Conservation (phyloP, 2,888 invertebrate species). For the Ennomos quercinarius region DNA sequence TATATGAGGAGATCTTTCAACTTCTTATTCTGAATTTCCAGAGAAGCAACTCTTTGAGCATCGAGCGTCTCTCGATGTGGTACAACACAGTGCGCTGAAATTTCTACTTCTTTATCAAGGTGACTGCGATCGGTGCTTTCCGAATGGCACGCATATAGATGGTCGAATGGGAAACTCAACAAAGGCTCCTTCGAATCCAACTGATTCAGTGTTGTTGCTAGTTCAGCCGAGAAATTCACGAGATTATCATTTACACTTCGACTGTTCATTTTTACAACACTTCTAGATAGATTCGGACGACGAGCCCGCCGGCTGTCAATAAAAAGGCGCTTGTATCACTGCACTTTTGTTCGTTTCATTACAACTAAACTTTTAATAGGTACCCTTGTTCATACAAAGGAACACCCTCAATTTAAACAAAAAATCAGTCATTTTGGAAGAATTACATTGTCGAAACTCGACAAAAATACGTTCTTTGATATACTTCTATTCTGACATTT, state of each 20-base stretch:
- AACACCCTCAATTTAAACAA: slow-evolving; percentile 6
- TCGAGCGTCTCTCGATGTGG: slow-evolving; percentile 60
- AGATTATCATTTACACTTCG: slow-evolving; percentile 81
- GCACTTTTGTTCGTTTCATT: slow-evolving; percentile 73
- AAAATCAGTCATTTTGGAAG: slow-evolving; percentile 20
- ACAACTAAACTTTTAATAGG: slow-evolving; percentile 46
- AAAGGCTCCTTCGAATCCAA: slow-evolving; percentile 82
- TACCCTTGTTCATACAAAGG: background rate
- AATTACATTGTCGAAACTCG: slow-evolving; percentile 72
- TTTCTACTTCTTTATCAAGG: slow-evolving; percentile 73
- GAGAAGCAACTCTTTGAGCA: slow-evolving; percentile 67
- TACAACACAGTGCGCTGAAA: slow-evolving; percentile 64
- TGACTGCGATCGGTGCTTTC: slow-evolving; percentile 66
- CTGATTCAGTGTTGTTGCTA: slow-evolving; percentile 69
- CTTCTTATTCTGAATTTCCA: slow-evolving; percentile 86
- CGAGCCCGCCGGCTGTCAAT: slow-evolving; percentile 81
- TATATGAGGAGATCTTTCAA: slow-evolving; percentile 92
- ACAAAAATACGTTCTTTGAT: slow-evolving; percentile 57
- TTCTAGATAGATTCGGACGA: slow-evolving; percentile 46
- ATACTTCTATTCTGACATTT: slow-evolving; percentile 70
- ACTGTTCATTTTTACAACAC: slow-evolving; percentile 76
- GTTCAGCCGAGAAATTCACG: slow-evolving; percentile 77
- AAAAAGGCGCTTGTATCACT: slow-evolving; percentile 44
- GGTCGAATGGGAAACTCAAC: slow-evolving; percentile 88
- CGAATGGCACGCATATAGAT: slow-evolving; percentile 89